A percentile compares a stretch with the other conserved stretches of the same genome.
phyloP scores from a whole-genome alignment of 2,113 vertebrate species.

The Orthonyx spaldingii region DNA sequence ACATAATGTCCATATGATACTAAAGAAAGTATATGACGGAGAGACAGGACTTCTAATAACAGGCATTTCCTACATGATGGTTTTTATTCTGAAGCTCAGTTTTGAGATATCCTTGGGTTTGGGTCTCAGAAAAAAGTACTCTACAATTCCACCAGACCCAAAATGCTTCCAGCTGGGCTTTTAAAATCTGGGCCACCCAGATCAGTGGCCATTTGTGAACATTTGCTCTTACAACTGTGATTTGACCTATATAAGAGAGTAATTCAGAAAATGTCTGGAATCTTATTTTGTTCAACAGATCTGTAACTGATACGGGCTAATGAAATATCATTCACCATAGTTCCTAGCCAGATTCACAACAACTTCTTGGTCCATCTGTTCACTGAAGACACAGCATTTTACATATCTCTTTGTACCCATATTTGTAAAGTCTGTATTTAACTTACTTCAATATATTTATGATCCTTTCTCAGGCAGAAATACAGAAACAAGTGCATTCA shows the following conservation, averaged over 20 bases:
- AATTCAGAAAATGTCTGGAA: constrained; percentile 61
- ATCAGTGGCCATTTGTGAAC: constrained; percentile 35
- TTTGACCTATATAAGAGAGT: constrained; percentile 56
- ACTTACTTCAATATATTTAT: constrained; percentile 34
- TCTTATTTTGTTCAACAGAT: constrained; percentile 59
- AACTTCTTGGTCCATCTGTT: constrained; percentile 66
- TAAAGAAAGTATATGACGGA: background rate
- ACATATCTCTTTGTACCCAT: constrained; percentile 55
- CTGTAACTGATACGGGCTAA: constrained; percentile 59
- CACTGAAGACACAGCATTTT: constrained; percentile 59
- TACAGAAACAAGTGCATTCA: background rate
- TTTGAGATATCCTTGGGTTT: background rate
- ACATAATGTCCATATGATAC: background rate
- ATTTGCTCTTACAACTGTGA: constrained; percentile 62
- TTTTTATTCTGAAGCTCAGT: background rate
- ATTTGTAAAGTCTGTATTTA: constrained; percentile 52
- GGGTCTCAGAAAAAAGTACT: background rate
- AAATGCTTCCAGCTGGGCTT: constrained; percentile 14
- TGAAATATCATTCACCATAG: constrained; percentile 61
- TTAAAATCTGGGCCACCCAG: constrained; percentile 47
- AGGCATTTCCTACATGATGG: background rate
- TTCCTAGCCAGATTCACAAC: constrained; percentile 63
- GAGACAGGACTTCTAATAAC: background rate
- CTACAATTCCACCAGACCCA: background rate
- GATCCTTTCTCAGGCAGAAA: constrained; percentile 2